These are phyloP conservation scores for Toxotes lorentzi DNA, from an alignment of 2,797 vertebrate species.

Conservation along the genomic window DNA sequence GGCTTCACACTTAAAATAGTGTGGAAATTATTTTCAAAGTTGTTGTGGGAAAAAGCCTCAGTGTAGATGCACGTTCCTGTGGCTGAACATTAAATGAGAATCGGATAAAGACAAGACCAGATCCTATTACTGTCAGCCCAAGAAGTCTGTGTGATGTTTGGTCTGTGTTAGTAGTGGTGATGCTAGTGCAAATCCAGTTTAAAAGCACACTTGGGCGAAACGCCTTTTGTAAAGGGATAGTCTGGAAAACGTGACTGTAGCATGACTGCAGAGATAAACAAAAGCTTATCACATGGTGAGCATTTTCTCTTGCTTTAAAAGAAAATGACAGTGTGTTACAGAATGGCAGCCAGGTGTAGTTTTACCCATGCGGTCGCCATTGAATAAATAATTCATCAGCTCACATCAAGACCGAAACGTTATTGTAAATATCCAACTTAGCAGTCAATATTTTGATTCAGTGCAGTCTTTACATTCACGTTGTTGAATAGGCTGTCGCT, in stretches of 20 bases:
- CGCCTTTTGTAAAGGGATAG: not conserved
- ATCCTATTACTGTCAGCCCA: constrained; percentile 7
- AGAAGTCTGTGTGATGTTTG: not conserved
- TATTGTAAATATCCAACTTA: constrained; percentile 45
- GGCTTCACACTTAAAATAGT: not conserved
- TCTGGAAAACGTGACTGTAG: constrained; percentile 35
- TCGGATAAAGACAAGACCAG: constrained; percentile 20
- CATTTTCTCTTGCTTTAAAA: constrained; percentile 25
- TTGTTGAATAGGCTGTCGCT: constrained; percentile 18
- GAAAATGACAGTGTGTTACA: constrained; percentile 31
- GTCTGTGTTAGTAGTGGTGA: not conserved
- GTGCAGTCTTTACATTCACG: constrained; percentile 29
- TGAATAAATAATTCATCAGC: constrained; percentile 59
- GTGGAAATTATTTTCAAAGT: not conserved
- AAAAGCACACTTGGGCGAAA: constrained; percentile 5
- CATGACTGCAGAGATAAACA: constrained; percentile 41
- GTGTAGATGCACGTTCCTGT: not conserved
- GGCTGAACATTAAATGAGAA: constrained; percentile 4
- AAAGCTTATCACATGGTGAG: constrained; percentile 13
- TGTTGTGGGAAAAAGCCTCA: not conserved
- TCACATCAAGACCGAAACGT: constrained; percentile 26
- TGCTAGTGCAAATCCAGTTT: not conserved
- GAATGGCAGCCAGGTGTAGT: constrained; percentile 63
- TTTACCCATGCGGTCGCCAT: constrained; percentile 49
- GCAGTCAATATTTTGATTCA: constrained; percentile 31